Conservation (phyloP, 2,113 vertebrate genomes). For the Psittacula cyanocephala region DNA sequence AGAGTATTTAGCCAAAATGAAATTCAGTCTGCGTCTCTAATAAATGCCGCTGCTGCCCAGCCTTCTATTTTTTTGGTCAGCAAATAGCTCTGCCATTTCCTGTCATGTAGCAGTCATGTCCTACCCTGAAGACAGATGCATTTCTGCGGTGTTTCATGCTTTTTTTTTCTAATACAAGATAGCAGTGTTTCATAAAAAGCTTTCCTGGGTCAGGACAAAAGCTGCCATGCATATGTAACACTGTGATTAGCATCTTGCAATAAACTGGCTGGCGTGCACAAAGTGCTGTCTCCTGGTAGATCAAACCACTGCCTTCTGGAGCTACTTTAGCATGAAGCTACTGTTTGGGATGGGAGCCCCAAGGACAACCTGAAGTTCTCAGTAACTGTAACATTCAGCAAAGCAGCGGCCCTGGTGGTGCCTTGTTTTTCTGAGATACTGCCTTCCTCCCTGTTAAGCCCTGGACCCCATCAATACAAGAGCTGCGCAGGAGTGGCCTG, state of each 20-base stretch:
- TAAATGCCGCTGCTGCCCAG: not conserved
- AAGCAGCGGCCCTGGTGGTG: rapidly evolving
- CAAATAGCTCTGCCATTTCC: not conserved
- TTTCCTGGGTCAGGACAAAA: not conserved
- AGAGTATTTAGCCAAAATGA: not conserved
- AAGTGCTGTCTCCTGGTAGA: not conserved
- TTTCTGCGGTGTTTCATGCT: not conserved
- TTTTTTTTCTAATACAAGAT: not conserved
- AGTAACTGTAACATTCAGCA: rapidly evolving
- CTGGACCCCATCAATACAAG: rapidly evolving
- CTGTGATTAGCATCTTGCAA: not conserved
- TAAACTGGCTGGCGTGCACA: not conserved
- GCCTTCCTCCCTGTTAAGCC: not conserved
- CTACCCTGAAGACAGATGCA: not conserved
- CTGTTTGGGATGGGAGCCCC: not conserved
- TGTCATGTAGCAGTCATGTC: not conserved
- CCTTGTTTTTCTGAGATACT: not conserved
- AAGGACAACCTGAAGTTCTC: not conserved
- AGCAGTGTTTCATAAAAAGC: not conserved
- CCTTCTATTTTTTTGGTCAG: not conserved
- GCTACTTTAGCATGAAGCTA: not conserved
- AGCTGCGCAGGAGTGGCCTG: rapidly evolving
- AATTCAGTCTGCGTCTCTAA: not conserved
- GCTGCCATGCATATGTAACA: not conserved
- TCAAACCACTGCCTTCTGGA: not conserved